Base-by-base conservation (phyloP, 2,797 vertebrate species). In the Anguilla anguilla region DNA sequence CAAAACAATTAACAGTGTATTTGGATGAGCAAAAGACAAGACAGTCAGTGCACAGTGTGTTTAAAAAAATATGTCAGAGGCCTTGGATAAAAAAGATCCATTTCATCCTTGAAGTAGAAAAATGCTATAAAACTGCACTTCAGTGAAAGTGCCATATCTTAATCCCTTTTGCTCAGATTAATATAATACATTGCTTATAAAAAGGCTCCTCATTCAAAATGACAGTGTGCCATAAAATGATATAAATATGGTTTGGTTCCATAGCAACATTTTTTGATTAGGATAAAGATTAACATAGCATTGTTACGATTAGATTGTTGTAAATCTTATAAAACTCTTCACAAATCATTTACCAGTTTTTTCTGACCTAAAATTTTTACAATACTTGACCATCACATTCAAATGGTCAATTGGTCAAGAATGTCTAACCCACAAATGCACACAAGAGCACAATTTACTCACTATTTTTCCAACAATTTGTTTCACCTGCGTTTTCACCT, bases 41-140 rank as follows among this genome's bases (percentile, higher is more conserved):
- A 51, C 64, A 53, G 85, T 57, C 7, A 28, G 55, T 85, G 28
- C 17, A 46, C 17, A 19, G 74, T 39, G 22, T 39, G 10, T 55
- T 15, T 11, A 31, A 19, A 53, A 53, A 31, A 59, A 61, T 69
- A 51, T 49, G 46, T 86, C 64, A 28, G 57, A 31, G 43, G 25
- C 25, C 84, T 85, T 85, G 22, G n/a, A 85, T 39, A 67, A 25
- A 49, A 69, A 77, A 11, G 15, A 86, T 53, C 72, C 51, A 86
- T 74, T 86, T 86, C 49, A 51, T 72, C n/a, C 46, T 2, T 86
- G 3, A 28, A 46, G 5, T 67, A n/a, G 35, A 74, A 11, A 86
- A 55, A 86, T 31, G 15, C 85, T 53, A 43, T 72, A 64, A 53
- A 28, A 74, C 5, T 51, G 10, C 46, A 82, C 35, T 43, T 79